Evolutionary conservation across 2,797 vertebrate genomes (phyloP), one percentile per base, ranked within the genome.

Genomic region (Tarsius wallacei): DNA sequence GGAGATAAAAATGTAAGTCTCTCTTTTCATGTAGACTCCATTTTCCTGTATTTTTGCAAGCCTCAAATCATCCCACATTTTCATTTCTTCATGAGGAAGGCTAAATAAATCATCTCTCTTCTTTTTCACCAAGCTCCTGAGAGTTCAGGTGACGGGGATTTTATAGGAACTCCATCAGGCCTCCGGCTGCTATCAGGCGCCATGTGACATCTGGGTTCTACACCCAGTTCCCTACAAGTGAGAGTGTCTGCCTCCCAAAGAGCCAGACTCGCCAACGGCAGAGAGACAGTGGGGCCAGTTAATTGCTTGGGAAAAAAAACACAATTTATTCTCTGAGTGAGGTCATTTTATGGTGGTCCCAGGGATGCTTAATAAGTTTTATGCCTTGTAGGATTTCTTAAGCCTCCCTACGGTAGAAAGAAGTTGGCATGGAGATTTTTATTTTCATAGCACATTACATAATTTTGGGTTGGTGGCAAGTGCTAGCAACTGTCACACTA

Each of bases 361-460:
- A 86, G 64, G 31, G 61, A 86, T 49, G 49, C 0, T 0, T 4
- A 57, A 36, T 19, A 24, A 85, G 47, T 70, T 57, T 73, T 63
- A 81, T 7, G 59, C 22, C n/a, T 19, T n/a, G 42, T 86, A 33
- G 36, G 47, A 73, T 90, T 74, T 87, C 77, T 86, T 84, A 49
- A 51, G 33, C 42, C 47, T 85, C 64, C n/a, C 57, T 19, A 83
- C 12, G 87, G 64, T 42, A 28, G 77, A 78, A 90, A 94, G 96
- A n/a, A 85, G 12, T 2, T 66, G 85, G 81, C 51, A 81, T 1
- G 31, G 47, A 59, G 55, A 28, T 42, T 88, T 88, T 95, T 90
- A 97, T 91, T 96, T 97, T 95, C 96, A 94, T 31, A 66, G 83
- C 36, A 87, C 28, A 74, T 93, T 95, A 87, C 80, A 91, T 91